phyloP scores from a whole-genome alignment of 2,888 invertebrate species.

The Drosophila sordidula region DNA sequence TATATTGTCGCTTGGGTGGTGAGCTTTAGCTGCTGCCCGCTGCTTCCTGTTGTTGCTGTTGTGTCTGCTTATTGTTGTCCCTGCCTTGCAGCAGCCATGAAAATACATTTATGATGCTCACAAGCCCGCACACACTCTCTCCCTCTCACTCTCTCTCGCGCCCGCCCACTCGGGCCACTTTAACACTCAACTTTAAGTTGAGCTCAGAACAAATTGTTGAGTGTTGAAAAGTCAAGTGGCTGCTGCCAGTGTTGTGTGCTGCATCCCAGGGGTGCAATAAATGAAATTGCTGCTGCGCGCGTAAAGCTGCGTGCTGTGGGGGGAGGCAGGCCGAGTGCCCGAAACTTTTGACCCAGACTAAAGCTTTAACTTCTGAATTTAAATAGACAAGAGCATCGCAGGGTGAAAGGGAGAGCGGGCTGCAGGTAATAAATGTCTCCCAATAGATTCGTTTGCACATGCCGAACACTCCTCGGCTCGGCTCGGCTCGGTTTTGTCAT shows the following conservation, averaged over 20 bases:
- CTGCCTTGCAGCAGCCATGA: slow-evolving; percentile 24
- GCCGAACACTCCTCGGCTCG: slow-evolving; percentile 20
- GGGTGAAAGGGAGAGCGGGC: not conserved
- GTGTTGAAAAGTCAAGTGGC: slow-evolving; percentile 69
- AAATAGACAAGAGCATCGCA: slow-evolving; percentile 39
- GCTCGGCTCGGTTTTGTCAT: slow-evolving; percentile 58
- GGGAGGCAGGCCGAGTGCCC: not conserved
- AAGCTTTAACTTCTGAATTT: slow-evolving; percentile 67
- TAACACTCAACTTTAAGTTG: slow-evolving; percentile 58
- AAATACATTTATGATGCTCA: slow-evolving; percentile 70
- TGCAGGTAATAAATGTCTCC: slow-evolving; percentile 83
- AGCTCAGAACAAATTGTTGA: slow-evolving; percentile 71
- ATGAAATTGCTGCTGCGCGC: slow-evolving; percentile 74
- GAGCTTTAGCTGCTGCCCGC: slow-evolving; percentile 40
- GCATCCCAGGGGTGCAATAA: slow-evolving; percentile 73
- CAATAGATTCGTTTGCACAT: slow-evolving; percentile 71
- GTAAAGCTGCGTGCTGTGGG: not conserved
- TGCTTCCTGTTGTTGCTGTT: slow-evolving; percentile 21
- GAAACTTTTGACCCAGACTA: slow-evolving; percentile 54
- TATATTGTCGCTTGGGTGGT: slow-evolving; percentile 83
- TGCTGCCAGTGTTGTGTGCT: slow-evolving; percentile 43
- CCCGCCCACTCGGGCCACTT: not conserved
- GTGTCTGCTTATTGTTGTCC: slow-evolving; percentile 30
- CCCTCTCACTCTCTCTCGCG: not conserved
- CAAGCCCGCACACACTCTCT: not conserved